Conservation (phyloP, 1,140 invertebrate genomes). For the Calephelis virginiensis region DNA sequence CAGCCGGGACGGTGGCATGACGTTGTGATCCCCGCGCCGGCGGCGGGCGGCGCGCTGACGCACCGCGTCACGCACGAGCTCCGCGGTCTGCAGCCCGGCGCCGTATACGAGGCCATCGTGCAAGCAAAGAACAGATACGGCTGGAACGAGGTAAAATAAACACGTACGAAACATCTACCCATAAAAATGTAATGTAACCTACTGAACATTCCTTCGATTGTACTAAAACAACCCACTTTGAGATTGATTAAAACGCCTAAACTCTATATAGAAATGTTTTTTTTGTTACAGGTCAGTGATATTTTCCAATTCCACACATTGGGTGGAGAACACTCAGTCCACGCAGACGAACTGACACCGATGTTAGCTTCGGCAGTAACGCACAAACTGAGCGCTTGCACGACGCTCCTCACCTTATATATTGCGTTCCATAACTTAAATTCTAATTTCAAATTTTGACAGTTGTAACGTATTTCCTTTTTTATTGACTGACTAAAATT, state of each 20-base stretch:
- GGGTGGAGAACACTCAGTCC: constrained; percentile 55
- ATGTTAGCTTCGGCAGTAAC: constrained; percentile 46
- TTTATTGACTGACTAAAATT: constrained; percentile 26
- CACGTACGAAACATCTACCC: no score
- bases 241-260: neutral
- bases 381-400: constrained; percentile 26
- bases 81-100: constrained; percentile 79
- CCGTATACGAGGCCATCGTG: constrained; percentile 84
- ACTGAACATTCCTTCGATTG: neutral
- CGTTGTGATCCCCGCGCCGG: constrained; percentile 65
- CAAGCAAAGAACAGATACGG: constrained; percentile 86
- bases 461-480: constrained; percentile 28
- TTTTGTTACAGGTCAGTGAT: constrained; percentile 78
- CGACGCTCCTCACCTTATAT: constrained; percentile 37
- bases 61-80: constrained; percentile 77
- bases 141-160: constrained; percentile 80
- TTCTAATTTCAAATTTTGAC: constrained; percentile 26
- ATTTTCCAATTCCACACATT: constrained; percentile 82
- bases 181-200: no score
- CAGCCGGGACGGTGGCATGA: constrained; percentile 87
- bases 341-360: constrained; percentile 63
- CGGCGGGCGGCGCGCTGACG: constrained; percentile 48
- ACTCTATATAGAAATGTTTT: neutral
- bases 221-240: neutral
- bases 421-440: constrained; percentile 24